Evolutionary conservation across 2,113 vertebrate species (phyloP).

Genomic region (Leucosticte australis): DNA sequence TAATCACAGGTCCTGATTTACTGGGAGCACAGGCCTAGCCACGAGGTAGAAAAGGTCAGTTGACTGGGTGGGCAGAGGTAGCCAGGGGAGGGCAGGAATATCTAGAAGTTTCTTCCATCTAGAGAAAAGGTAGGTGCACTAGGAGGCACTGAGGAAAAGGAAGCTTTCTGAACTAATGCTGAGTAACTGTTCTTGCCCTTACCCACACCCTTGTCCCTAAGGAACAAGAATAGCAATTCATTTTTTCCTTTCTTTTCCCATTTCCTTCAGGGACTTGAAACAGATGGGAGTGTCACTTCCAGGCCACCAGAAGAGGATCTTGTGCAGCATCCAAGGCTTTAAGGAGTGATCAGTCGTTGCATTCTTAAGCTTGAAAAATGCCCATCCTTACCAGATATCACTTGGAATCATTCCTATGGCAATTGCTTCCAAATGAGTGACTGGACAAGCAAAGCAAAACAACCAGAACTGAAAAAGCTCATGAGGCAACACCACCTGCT

Average conservation of each 20-base stretch:
- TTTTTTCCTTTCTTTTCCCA: neutral
- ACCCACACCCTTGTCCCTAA: neutral
- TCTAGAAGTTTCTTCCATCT: neutral
- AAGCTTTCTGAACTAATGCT: neutral
- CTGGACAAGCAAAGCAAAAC: neutral
- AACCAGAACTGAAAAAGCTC: neutral
- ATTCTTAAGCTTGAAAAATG: neutral
- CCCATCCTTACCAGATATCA: constrained; percentile 14
- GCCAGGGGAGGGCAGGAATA: neutral
- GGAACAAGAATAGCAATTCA: neutral
- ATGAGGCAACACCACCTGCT: constrained; percentile 31
- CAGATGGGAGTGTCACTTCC: constrained; percentile 79
- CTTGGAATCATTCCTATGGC: constrained; percentile 54
- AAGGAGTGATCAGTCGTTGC: constrained; percentile 63
- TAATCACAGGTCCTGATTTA: neutral
- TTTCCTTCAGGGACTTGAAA: constrained; percentile 72
- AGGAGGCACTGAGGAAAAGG: neutral
- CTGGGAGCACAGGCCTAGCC: neutral
- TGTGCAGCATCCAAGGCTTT: constrained; percentile 82
- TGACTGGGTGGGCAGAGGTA: neutral
- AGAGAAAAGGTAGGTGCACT: neutral
- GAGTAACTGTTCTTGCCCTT: neutral
- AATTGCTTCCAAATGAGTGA: constrained; percentile 60
- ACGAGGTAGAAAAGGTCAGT: neutral
- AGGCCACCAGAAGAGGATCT: constrained; percentile 80